phyloP scores from a whole-genome alignment of 2,797 vertebrate genomes.

The Macroramphosus scolopax region DNA sequence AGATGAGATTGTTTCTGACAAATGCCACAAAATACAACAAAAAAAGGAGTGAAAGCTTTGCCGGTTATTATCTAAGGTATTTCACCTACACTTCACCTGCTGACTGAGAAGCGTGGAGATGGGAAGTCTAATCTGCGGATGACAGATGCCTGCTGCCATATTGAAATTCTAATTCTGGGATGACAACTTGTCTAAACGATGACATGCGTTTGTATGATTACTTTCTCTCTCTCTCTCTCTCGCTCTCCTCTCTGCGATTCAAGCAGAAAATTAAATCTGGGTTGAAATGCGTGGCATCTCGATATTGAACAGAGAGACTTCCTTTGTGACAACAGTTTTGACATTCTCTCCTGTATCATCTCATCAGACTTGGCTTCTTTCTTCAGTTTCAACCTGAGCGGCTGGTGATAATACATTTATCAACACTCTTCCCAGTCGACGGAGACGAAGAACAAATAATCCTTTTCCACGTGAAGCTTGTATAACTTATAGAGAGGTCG shows the following conservation, averaged over 20 bases:
- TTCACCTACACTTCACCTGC: slow-evolving; percentile 38
- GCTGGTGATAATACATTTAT: slow-evolving; percentile 31
- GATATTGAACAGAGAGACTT: slow-evolving; percentile 29
- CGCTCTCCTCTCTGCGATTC: slow-evolving; percentile 34
- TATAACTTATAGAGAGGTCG: slow-evolving; percentile 6
- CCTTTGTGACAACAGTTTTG: slow-evolving; percentile 26
- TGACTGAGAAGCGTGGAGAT: slow-evolving; percentile 14
- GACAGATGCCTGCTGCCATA: slow-evolving; percentile 51
- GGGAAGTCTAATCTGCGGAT: slow-evolving; percentile 42
- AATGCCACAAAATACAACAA: slow-evolving; percentile 1
- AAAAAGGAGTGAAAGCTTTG: slow-evolving; percentile 16
- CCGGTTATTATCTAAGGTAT: slow-evolving; percentile 16
- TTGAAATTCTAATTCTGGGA: slow-evolving; percentile 55
- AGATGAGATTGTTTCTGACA: slow-evolving; percentile 6
- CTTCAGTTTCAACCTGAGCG: slow-evolving; percentile 11
- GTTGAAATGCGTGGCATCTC: slow-evolving; percentile 37
- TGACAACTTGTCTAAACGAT: slow-evolving; percentile 55
- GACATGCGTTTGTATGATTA: slow-evolving; percentile 43
- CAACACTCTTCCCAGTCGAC: slow-evolving; percentile 15
- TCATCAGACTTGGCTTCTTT: slow-evolving; percentile 15
- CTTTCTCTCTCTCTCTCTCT: too few relatives aligned
- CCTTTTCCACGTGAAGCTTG: slow-evolving; percentile 26
- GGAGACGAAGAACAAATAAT: slow-evolving; percentile 17
- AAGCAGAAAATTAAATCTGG: slow-evolving; percentile 63
- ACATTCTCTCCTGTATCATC: slow-evolving; percentile 16